These are phyloP conservation scores for Sciaenops ocellatus DNA, from an alignment of 2,797 vertebrate genomes.

Conservation along the genomic window DNA sequence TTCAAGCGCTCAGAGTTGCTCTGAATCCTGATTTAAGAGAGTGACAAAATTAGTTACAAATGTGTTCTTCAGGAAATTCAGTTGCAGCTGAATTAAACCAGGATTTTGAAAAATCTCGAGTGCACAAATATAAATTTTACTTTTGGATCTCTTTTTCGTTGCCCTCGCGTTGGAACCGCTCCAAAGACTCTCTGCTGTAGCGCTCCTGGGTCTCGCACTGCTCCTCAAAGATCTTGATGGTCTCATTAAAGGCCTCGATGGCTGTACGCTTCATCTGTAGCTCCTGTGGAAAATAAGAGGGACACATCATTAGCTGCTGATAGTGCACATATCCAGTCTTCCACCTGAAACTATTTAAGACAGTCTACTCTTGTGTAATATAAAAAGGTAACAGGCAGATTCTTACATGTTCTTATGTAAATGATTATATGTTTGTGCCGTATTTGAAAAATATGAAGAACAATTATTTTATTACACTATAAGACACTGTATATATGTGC, in stretches of 20 bases:
- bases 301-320: background rate
- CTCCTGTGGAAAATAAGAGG: conserved; percentile 80
- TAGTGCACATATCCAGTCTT: background rate
- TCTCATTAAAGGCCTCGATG: conserved; percentile 95
- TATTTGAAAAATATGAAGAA: background rate
- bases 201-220: conserved; percentile 94
- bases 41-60: background rate
- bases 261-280: conserved; percentile 96
- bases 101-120: background rate
- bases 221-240: conserved; percentile 97
- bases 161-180: conserved; percentile 92
- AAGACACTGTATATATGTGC: no score
- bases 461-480: no score
- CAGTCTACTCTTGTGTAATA: background rate
- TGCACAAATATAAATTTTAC: conserved; percentile 67
- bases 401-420: background rate
- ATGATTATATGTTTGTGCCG: background rate
- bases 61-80: background rate
- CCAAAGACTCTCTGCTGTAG: conserved; percentile 93
- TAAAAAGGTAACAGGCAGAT: background rate
- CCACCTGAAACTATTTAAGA: background rate
- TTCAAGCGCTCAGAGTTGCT: conserved; percentile 93
- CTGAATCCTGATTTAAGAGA: conserved; percentile 86
- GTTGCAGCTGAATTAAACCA: background rate
- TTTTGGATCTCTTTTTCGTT: conserved; percentile 95